These are phyloP conservation scores for Xylocopa sonorina DNA, from an alignment of 1,140 invertebrate genomes.

Conservation along the genomic window DNA sequence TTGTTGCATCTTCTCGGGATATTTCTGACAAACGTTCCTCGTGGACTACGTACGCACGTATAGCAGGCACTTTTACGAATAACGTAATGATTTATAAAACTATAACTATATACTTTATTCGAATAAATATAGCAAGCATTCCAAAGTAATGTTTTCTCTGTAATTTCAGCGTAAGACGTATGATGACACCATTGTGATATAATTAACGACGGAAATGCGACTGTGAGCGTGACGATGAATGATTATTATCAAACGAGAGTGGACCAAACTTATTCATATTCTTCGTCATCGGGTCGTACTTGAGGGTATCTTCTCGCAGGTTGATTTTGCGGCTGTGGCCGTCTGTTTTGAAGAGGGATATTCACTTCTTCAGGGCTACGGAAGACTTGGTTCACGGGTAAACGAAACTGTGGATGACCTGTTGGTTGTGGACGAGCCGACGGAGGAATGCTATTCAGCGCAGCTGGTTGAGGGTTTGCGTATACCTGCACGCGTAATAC, in stretches of 20 bases:
- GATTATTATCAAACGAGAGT: constrained; percentile 25
- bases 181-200: constrained; percentile 6
- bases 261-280: constrained; percentile 74
- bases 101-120: constrained; percentile 35
- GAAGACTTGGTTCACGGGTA: constrained; percentile 86
- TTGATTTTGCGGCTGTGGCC: constrained; percentile 79
- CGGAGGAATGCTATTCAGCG: constrained; percentile 77
- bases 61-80: background rate
- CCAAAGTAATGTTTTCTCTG: background rate
- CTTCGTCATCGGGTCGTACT: constrained; percentile 79
- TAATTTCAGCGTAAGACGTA: constrained; percentile 16
- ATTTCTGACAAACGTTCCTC: background rate
- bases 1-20: no score
- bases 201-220: constrained; percentile 25
- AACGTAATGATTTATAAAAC: constrained; percentile 37
- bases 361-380: constrained; percentile 92
- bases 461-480: constrained; percentile 58
- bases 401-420: constrained; percentile 71
- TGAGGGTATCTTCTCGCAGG: constrained; percentile 78
- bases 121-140: constrained; percentile 32
- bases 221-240: constrained; percentile 38
- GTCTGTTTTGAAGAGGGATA: constrained; percentile 90
- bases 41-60: background rate
- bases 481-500: constrained; percentile 40
- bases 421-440: constrained; percentile 72